phyloP scores from a whole-genome alignment of 2,113 vertebrate species.

The Isurus oxyrinchus region DNA sequence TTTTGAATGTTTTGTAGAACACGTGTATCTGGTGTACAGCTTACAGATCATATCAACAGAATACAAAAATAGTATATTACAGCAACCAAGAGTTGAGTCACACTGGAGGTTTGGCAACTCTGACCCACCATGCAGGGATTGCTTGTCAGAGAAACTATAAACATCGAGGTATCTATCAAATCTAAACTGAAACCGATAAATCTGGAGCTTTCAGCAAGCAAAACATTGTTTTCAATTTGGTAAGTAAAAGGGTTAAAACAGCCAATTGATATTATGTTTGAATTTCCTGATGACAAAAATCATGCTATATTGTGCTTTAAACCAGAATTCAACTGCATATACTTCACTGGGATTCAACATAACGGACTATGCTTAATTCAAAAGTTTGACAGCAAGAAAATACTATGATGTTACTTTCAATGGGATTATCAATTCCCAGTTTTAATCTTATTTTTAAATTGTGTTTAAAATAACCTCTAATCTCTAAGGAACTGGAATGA shows the following conservation, averaged over 20 bases:
- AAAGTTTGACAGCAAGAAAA: neutral
- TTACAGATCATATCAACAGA: slow-evolving; percentile 9
- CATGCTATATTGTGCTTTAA: neutral
- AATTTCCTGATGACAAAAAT: neutral
- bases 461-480: neutral
- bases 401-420: neutral
- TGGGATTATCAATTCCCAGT: slow-evolving; percentile 12
- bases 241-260: slow-evolving; percentile 7
- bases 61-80: slow-evolving; percentile 33
- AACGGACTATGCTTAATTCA: neutral
- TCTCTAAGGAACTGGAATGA: neutral
- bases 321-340: neutral
- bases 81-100: neutral
- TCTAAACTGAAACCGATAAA: neutral
- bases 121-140: neutral
- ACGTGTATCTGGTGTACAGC: slow-evolving; percentile 26
- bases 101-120: slow-evolving; percentile 23
- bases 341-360: neutral
- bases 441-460: slow-evolving; percentile 15
- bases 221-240: neutral
- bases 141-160: slow-evolving; percentile 6
- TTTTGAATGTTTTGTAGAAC: slow-evolving; percentile 1
- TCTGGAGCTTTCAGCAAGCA: neutral
- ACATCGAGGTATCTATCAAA: slow-evolving; percentile 4
- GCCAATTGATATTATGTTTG: neutral